Evolutionary conservation across 1,140 invertebrate species (phyloP).

Genomic region (Cotesia vestalis): DNA sequence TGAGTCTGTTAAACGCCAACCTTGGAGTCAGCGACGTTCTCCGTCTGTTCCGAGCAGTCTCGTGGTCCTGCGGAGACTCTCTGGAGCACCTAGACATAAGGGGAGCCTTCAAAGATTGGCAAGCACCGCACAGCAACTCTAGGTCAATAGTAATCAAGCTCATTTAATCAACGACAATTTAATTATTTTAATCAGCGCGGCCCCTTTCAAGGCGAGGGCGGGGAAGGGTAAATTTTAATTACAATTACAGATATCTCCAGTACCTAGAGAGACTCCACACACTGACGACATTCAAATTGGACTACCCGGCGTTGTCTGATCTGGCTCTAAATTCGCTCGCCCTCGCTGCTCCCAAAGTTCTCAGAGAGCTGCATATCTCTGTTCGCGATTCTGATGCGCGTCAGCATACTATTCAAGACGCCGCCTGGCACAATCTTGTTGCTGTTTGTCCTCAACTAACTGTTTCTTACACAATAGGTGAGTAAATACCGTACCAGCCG

Average conservation of each 20-base stretch:
- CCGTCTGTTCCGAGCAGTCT: slow-evolving; percentile 53
- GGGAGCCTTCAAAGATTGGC: slow-evolving; percentile 61
- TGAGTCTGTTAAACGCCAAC: slow-evolving; percentile 61
- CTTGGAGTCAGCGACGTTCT: slow-evolving; percentile 57
- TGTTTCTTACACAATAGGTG: slow-evolving; percentile 61
- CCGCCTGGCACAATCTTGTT: slow-evolving; percentile 56
- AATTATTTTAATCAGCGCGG: slow-evolving; percentile 16
- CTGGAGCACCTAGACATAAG: slow-evolving; percentile 55
- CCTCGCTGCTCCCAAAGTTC: slow-evolving; percentile 46
- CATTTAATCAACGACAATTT: slow-evolving; percentile 21
- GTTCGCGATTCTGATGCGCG: slow-evolving; percentile 59
- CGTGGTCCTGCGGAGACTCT: slow-evolving; percentile 46
- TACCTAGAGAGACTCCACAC: slow-evolving; percentile 53
- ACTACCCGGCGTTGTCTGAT: slow-evolving; percentile 63
- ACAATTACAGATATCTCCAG: slow-evolving; percentile 51
- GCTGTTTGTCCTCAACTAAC: slow-evolving; percentile 55
- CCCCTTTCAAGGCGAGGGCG: too few relatives aligned
- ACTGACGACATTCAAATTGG: slow-evolving; percentile 54
- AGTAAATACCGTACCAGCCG: not conserved
- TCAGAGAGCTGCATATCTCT: slow-evolving; percentile 53
- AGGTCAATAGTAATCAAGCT: slow-evolving; percentile 45
- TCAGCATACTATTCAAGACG: slow-evolving; percentile 55
- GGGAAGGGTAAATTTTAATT: not conserved
- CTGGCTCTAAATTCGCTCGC: slow-evolving; percentile 54
- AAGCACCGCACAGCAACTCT: slow-evolving; percentile 56